These are phyloP conservation scores for Centroberyx gerrardi DNA, from an alignment of 2,797 vertebrate genomes.

Conservation along the genomic window DNA sequence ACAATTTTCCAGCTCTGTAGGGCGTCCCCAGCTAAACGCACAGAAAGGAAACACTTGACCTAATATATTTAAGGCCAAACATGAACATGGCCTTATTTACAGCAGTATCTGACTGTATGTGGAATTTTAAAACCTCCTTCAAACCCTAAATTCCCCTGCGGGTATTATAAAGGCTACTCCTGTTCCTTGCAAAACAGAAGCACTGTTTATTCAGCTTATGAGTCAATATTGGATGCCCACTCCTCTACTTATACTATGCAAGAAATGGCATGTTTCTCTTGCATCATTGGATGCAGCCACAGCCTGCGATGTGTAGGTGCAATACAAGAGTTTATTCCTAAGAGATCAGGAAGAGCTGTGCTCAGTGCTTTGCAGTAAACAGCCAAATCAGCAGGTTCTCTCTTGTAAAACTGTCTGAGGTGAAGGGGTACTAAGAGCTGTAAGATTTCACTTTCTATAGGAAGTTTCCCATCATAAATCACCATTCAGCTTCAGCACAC, in stretches of 20 bases:
- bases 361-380: neutral
- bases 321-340: neutral
- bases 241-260: neutral
- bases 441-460: conserved; percentile 32
- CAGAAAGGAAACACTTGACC: no score
- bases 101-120: neutral
- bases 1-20: neutral
- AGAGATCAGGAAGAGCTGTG: conserved; percentile 9
- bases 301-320: neutral
- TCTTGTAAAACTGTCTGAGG: conserved; percentile 6
- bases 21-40: no score
- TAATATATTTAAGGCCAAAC: neutral
- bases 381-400: conserved; percentile 22
- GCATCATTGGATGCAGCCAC: neutral
- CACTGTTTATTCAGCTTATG: conserved; percentile 1
- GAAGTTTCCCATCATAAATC: conserved; percentile 50
- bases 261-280: neutral
- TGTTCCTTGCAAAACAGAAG: neutral
- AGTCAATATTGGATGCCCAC: conserved; percentile 1
- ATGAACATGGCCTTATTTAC: neutral
- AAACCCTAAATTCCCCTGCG: neutral
- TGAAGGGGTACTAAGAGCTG: conserved; percentile 15
- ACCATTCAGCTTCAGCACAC: neutral
- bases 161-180: neutral
- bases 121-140: neutral